Evolutionary conservation across 2,797 vertebrate genomes (phyloP), one percentile per base, ranked within the genome.

Genomic region (Chelonia mydas): DNA sequence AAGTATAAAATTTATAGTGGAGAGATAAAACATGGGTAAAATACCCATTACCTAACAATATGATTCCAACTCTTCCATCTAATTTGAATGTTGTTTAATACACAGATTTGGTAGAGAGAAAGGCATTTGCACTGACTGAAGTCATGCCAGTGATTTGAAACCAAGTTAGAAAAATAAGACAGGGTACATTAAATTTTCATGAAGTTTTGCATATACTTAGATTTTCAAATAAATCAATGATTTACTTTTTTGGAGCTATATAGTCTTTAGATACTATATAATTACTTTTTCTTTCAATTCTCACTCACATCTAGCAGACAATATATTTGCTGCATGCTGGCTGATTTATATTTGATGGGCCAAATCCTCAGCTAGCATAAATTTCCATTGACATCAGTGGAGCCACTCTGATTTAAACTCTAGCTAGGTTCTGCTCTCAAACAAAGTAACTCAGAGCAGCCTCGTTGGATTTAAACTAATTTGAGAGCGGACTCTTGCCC

Each of bases 1-100:
- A 96, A 7, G 0, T 91, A 94, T 28, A 87, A 91, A 96, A 95
- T 96, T 95, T 97, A 95, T 90, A 79, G 7, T 27, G 92, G 53
- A 57, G 65, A 94, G 72, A 96, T 96, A 96, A 97, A 97, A 96
- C 94, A 53, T 91, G 88, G 83, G 89, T 96, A 95, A 97, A 96
- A 97, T 89, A 95, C 93, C 80, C 79, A 92, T 97, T 96, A 94
- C 84, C 47, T 94, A 95, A 90, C 84, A 88, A 94, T 93, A 84
- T 83, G 90, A 97, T 94, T 96, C 95, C 59, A 96, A 90, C 87
- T 95, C 41, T 86, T 87, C 76, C 86, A 96, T 96, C 90, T 93
- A 53, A 95, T 97, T 97, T 95, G 92, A 87, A 94, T 93, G 94
- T n/a, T 80, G 49, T 91, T 97, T 87, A 95, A 94, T 88, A 92